phyloP scores from a whole-genome alignment of 30 jellyfish, hydroid and myxozoan genomes.

The Aurelia aurita region DNA sequence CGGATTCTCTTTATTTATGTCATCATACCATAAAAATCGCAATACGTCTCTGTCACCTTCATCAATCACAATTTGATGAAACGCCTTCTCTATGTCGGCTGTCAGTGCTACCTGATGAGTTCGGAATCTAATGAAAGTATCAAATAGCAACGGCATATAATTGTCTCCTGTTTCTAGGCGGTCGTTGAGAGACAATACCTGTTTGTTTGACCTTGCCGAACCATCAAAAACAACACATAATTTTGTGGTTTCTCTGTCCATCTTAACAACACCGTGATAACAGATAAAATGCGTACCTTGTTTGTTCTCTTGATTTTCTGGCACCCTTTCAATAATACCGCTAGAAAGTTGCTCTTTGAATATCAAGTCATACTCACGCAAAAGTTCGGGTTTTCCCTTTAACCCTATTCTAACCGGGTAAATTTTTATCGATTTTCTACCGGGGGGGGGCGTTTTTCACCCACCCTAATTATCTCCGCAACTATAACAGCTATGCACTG shows the following conservation, averaged over 20 bases:
- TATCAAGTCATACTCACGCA: constrained; percentile 37
- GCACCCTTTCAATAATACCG: constrained; percentile 49
- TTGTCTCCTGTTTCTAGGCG: constrained; percentile 42
- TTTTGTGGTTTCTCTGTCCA: constrained; percentile 48
- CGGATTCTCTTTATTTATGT: constrained; percentile 17
- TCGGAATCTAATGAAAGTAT: constrained; percentile 35
- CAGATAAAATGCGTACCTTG: constrained; percentile 30
- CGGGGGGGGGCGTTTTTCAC: too few species aligned
- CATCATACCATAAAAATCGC: constrained; percentile 58
- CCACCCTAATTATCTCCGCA: too few species aligned
- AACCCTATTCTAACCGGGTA: too few species aligned
- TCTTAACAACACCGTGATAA: constrained; percentile 47
- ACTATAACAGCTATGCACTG: too few species aligned
- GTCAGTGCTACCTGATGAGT: constrained; percentile 28
- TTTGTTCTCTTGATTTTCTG: constrained; percentile 7
- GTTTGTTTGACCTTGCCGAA: constrained; percentile 18
- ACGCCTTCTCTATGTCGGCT: too few species aligned
- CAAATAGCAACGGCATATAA: too few species aligned
- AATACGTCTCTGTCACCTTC: constrained; percentile 31
- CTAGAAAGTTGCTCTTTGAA: constrained; percentile 20
- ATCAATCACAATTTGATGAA: constrained; percentile 33
- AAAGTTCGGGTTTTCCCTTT: constrained; percentile 46
- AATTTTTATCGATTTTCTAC: too few species aligned
- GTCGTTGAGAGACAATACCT: constrained; percentile 37
- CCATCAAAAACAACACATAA: too few species aligned